These are phyloP conservation scores for Cyclophora albipunctata DNA, from an alignment of 2,888 invertebrate species.

Conservation along the genomic window DNA sequence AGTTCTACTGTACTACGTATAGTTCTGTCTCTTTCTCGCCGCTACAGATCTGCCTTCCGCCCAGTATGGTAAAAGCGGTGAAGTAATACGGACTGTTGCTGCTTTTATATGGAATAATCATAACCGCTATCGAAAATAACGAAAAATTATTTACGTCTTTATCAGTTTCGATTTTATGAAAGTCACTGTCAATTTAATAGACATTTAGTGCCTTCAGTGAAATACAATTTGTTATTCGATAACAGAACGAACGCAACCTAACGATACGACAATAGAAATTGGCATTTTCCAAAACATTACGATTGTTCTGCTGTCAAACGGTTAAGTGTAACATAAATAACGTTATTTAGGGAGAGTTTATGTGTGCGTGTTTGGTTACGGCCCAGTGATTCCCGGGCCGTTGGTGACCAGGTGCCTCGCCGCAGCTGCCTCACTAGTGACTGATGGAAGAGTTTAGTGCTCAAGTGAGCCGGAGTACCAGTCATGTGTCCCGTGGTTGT, in stretches of 20 bases:
- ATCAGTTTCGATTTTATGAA: constrained; percentile 1
- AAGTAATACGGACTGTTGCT: constrained; percentile 47
- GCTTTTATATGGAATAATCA: constrained; percentile 30
- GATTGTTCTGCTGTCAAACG: constrained; percentile 44
- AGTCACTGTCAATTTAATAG: background rate
- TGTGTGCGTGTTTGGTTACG: constrained; percentile 62
- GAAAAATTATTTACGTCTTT: constrained; percentile 41
- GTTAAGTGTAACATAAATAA: constrained; percentile 47
- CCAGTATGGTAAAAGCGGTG: constrained; percentile 64
- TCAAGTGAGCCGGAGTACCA: constrained; percentile 45
- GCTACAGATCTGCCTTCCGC: constrained; percentile 59
- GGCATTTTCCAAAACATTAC: constrained; percentile 58
- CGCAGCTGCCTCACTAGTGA: constrained; percentile 41
- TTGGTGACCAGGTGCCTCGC: constrained; percentile 53
- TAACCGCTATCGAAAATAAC: constrained; percentile 46
- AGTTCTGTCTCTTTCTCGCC: constrained; percentile 68
- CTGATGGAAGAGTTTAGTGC: constrained; percentile 61
- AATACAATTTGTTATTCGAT: constrained; percentile 10
- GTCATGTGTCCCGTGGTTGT: constrained; percentile 58
- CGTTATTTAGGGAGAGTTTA: constrained; percentile 47
- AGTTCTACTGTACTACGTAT: constrained; percentile 43
- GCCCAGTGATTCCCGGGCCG: constrained; percentile 51
- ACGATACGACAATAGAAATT: constrained; percentile 22
- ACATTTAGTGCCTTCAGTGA: constrained; percentile 1
- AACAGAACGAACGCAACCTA: constrained; percentile 15